Evolutionary conservation across 2,888 invertebrate genomes (phyloP).

Genomic region (Syrista parreyssii): DNA sequence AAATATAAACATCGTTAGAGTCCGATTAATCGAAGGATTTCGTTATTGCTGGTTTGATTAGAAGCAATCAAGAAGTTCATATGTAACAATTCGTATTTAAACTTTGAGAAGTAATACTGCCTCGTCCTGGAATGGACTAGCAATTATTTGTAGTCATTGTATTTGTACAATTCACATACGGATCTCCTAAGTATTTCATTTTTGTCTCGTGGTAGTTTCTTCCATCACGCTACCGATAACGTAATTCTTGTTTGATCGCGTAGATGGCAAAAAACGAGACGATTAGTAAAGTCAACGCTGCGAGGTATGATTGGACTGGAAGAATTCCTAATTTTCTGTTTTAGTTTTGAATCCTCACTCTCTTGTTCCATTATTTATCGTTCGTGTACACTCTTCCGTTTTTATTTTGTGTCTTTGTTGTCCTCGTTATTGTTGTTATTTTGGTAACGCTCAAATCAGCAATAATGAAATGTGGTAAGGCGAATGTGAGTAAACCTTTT

Average conservation of each 20-base stretch:
- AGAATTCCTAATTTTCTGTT: not conserved
- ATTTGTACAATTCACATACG: not conserved
- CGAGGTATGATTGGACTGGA: not conserved
- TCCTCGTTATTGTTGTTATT: not conserved
- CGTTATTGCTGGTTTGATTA: slow-evolving; percentile 10
- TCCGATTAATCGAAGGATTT: slow-evolving; percentile 6
- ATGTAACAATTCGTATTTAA: not conserved
- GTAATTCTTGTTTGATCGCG: not conserved
- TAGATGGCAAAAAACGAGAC: not conserved
- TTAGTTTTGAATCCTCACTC: not conserved
- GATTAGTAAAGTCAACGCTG: not conserved
- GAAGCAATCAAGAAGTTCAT: not conserved
- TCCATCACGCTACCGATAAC: not conserved
- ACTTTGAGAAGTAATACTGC: not conserved
- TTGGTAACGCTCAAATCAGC: slow-evolving; percentile 37
- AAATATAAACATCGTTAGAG: slow-evolving; percentile 3
- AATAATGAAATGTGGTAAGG: slow-evolving; percentile 52
- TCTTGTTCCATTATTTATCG: not conserved
- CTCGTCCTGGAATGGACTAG: not conserved
- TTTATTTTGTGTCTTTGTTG: not conserved
- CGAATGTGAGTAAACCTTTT: slow-evolving; percentile 46
- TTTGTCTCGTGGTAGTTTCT: not conserved
- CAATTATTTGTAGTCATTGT: not conserved
- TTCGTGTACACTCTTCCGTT: not conserved
- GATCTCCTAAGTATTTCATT: not conserved